A percentile compares a stretch with the other conserved stretches of the same genome.
Conservation (phyloP, 2,797 vertebrate genomes). For the Pygocentrus nattereri region DNA sequence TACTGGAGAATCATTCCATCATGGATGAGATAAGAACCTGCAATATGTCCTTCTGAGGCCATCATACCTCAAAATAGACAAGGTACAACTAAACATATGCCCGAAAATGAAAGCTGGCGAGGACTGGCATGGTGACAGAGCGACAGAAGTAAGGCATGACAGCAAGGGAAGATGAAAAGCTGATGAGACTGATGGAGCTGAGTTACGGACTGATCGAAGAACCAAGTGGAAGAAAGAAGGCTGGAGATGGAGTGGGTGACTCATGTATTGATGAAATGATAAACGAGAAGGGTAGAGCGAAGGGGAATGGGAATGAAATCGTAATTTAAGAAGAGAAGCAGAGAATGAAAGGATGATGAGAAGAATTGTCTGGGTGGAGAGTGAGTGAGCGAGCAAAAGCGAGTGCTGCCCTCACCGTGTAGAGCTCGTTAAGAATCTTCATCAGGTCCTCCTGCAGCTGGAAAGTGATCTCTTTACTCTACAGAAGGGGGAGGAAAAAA, state of each 20-base stretch:
- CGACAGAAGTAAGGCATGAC: slow-evolving; percentile 12
- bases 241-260: slow-evolving; percentile 9
- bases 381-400: slow-evolving; percentile 4
- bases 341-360: slow-evolving; percentile 7
- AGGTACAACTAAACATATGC: background rate
- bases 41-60: background rate
- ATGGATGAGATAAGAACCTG: background rate
- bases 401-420: slow-evolving; percentile 86
- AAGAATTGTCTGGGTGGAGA: background rate
- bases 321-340: slow-evolving; percentile 27
- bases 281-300: slow-evolving; percentile 26
- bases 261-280: slow-evolving; percentile 50
- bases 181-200: slow-evolving; percentile 22
- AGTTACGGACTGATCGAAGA: slow-evolving; percentile 18
- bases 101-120: background rate
- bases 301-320: slow-evolving; percentile 13
- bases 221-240: background rate
- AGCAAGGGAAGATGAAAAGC: slow-evolving; percentile 25
- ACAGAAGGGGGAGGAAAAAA: slow-evolving; percentile 54
- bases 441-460: slow-evolving; percentile 98
- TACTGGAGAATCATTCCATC: background rate
- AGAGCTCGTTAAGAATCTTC: slow-evolving; percentile 98
- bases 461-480: slow-evolving; percentile 98
- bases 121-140: background rate
- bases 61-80: no score